Conservation (phyloP, 2,888 invertebrate genomes). For the Tuta absoluta region DNA sequence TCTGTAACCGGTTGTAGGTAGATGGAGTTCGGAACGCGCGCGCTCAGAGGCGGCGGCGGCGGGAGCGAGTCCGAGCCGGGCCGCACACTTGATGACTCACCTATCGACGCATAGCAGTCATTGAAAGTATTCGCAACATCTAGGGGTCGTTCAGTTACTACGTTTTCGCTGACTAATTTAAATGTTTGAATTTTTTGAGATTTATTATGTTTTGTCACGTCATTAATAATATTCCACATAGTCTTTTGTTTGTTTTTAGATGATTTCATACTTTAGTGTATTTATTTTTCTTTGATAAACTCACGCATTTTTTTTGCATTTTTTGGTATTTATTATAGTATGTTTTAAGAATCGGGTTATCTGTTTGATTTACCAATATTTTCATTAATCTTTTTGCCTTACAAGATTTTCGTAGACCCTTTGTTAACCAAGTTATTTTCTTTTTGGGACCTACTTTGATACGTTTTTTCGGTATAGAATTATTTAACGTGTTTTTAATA, state of each 20-base stretch:
- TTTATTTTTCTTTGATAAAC: no score
- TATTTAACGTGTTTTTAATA: neutral
- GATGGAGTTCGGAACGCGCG: neutral
- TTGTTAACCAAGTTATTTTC: neutral
- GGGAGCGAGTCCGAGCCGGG: no score
- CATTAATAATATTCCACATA: neutral
- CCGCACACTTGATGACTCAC: neutral
- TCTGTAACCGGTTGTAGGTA: constrained; percentile 16
- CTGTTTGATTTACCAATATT: constrained; percentile 13
- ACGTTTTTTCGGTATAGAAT: constrained; percentile 1
- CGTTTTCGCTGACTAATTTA: neutral
- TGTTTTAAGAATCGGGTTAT: constrained; percentile 7
- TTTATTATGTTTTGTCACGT: neutral
- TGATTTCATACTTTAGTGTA: neutral
- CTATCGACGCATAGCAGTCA: constrained; percentile 7
- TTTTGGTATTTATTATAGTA: no score
- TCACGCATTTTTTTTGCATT: no score
- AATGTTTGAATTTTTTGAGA: neutral
- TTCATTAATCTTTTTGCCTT: neutral
- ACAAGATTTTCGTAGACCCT: constrained; percentile 1
- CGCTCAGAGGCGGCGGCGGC: no score
- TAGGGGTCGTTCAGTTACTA: constrained; percentile 4
- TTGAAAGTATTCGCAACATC: neutral
- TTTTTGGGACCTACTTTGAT: neutral
- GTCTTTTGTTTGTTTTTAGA: constrained; percentile 20